A percentile compares a stretch with the other conserved stretches of the same genome.
Conservation (phyloP, 30 jellyfish, hydroid and myxozoan genomes). For the Aurelia coerulea region DNA sequence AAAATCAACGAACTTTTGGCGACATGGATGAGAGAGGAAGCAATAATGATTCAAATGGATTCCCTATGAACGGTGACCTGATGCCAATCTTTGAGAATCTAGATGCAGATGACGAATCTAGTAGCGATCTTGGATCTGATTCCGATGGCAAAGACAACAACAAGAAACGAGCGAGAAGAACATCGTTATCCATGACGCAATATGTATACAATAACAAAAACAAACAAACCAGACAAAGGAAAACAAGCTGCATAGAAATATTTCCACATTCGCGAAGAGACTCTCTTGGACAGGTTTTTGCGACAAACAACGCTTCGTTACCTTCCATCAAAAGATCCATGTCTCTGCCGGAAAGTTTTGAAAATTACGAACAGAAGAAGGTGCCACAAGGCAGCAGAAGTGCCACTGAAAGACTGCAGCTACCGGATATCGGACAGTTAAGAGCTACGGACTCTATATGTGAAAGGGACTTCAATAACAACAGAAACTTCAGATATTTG, state of each 20-base stretch:
- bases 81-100: conserved; percentile 62
- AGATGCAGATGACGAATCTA: conserved; percentile 71
- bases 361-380: conserved; percentile 27
- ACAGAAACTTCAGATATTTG: conserved; percentile 26
- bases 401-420: conserved; percentile 66
- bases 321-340: conserved; percentile 59
- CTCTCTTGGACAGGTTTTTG: background rate
- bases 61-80: background rate
- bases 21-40: too few relatives aligned
- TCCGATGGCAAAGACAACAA: background rate
- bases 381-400: conserved; percentile 58
- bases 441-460: background rate
- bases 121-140: conserved; percentile 48
- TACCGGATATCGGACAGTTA: conserved; percentile 47
- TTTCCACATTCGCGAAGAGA: conserved; percentile 15
- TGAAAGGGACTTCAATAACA: conserved; percentile 3
- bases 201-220: conserved; percentile 3
- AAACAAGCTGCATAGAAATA: conserved; percentile 64
- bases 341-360: conserved; percentile 70
- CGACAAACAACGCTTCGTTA: background rate
- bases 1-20: too few relatives aligned
- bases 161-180: conserved; percentile 16
- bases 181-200: conserved; percentile 21
- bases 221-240: conserved; percentile 24
- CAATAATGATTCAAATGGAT: background rate